Conservation (phyloP, 2,113 vertebrate genomes). For the Xyliphius kryptos region DNA sequence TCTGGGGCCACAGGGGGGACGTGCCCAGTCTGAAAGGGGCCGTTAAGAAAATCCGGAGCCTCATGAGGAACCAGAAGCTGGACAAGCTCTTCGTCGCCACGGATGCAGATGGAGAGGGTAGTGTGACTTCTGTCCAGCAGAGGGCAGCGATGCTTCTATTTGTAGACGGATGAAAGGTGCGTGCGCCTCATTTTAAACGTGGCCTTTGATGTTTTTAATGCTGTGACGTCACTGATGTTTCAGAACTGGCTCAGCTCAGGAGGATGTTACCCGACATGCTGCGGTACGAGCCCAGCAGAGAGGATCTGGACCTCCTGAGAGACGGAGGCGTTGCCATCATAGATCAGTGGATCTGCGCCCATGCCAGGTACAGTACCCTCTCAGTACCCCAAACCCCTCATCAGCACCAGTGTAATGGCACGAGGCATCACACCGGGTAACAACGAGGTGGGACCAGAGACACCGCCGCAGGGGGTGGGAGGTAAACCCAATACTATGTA, state of each 20-base stretch:
- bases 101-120: constrained; percentile 81
- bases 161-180: too few relatives aligned
- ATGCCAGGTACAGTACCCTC: constrained; percentile 73
- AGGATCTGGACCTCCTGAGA: constrained; percentile 81
- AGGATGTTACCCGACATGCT: constrained; percentile 80
- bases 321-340: constrained; percentile 92
- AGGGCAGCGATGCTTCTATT: neutral
- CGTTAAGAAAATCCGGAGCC: constrained; percentile 74
- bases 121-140: neutral
- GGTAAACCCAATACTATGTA: too few relatives aligned
- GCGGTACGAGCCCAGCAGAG: constrained; percentile 74
- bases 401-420: neutral
- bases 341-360: constrained; percentile 95
- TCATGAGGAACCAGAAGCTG: constrained; percentile 75
- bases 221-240: neutral
- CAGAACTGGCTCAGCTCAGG: constrained; percentile 76
- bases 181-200: too few relatives aligned
- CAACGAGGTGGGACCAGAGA: too few relatives aligned
- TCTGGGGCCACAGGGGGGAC: constrained; percentile 93
- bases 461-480: too few relatives aligned
- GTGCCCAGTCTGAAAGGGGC: constrained; percentile 84
- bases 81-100: constrained; percentile 87
- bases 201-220: too few relatives aligned
- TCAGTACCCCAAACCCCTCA: neutral
- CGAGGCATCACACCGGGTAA: too few relatives aligned